Evolutionary conservation across 2,113 vertebrate genomes (phyloP), one percentile per base, ranked within the genome.

Genomic region (Cyanistes caeruleus): DNA sequence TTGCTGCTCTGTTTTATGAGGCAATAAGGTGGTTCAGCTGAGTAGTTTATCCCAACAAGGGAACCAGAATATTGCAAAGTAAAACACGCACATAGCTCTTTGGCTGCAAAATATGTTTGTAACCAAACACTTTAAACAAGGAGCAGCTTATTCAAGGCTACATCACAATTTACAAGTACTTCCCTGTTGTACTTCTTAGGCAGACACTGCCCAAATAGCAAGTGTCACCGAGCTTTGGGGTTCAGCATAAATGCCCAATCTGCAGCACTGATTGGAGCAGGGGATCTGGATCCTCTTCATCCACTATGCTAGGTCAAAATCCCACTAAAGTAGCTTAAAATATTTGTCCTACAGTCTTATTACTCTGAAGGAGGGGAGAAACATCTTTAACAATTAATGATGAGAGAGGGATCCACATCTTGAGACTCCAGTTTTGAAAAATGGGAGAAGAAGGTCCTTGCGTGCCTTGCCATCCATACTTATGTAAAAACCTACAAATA

Each of bases 1-100:
- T 74, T 94, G 93, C 93, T 89, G 87, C 94, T 95, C 92, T 97
- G 91, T 92, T 97, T 97, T 97, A 97, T 95, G 96, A 97, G 95
- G 93, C 97, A 95, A 96, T 97, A 96, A 96, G 92, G 53, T 70
- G 84, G 63, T 95, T 96, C 95, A 95, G 85, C 87, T 60, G 46
- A 97, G 91, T 93, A 91, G 70, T 96, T 97, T 93, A 96, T 97
- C 88, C 95, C 83, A 82, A 95, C 59, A 93, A 76, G 76, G 72
- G 88, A 96, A 95, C 55, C 44, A 84, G 93, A 97, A 92, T 94
- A 97, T 93, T 96, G 89, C 80, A 84, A 95, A 88, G 85, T 91
- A 95, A 96, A 97, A 84, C 74, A 92, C 90, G 93, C 75, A 48
- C 78, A 68, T 89, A 95, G 91, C 82, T 97, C 93, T 95, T 92